Conservation (phyloP, 2,888 invertebrate genomes). For the Tetrapedia diversipes region DNA sequence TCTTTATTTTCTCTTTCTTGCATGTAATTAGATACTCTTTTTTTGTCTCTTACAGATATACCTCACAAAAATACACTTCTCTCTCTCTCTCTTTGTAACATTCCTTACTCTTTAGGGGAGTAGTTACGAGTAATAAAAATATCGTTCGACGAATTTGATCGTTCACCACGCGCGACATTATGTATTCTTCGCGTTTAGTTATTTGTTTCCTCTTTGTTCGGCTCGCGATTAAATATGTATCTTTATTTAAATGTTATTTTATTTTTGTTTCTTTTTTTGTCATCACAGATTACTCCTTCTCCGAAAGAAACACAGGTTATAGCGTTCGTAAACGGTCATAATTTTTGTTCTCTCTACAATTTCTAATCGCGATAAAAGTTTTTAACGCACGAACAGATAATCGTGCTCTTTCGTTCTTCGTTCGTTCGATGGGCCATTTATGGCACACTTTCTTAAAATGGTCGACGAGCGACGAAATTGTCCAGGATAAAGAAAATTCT, state of each 20-base stretch:
- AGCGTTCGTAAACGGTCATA: constrained; percentile 10
- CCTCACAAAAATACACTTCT: constrained; percentile 71
- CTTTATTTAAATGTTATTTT: constrained; percentile 17
- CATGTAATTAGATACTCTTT: constrained; percentile 64
- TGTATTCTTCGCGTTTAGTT: constrained; percentile 9
- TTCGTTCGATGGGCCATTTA: not conserved
- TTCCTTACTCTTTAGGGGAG: constrained; percentile 63
- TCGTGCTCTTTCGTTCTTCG: not conserved
- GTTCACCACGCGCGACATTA: constrained; percentile 35
- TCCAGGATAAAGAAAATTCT: constrained; percentile 24
- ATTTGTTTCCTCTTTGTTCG: constrained; percentile 24
- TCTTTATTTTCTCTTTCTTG: constrained; percentile 37
- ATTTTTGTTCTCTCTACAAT: not conserved
- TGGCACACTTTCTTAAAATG: not conserved
- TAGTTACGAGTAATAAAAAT: constrained; percentile 70
- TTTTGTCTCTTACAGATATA: constrained; percentile 65
- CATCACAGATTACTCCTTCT: constrained; percentile 65
- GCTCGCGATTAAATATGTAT: constrained; percentile 54
- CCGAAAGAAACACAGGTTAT: constrained; percentile 35
- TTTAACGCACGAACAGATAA: constrained; percentile 8
- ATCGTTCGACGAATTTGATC: constrained; percentile 62
- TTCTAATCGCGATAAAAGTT: too few relatives aligned
- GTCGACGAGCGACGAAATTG: constrained; percentile 27
- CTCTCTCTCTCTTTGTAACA: constrained; percentile 51
- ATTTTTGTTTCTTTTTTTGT: constrained; percentile 22